phyloP scores from a whole-genome alignment of 2,113 vertebrate species.

The Suncus etruscus region DNA sequence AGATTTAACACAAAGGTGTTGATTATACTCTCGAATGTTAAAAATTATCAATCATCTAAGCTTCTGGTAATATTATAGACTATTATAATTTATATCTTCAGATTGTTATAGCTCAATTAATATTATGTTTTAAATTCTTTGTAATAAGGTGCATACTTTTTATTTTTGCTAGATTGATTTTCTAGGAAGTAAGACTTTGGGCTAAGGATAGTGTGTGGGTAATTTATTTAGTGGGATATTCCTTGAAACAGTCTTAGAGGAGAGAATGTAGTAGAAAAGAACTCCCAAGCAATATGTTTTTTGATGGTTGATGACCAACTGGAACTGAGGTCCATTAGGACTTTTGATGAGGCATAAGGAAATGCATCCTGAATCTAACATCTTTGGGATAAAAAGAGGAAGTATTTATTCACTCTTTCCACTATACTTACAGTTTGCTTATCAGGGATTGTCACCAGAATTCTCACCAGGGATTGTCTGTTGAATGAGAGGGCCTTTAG shows the following conservation, averaged over 20 bases:
- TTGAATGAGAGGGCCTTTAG: neutral
- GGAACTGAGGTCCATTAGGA: neutral
- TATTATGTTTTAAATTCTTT: neutral
- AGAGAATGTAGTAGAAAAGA: neutral
- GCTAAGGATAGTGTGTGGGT: neutral
- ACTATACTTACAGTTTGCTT: too few relatives aligned
- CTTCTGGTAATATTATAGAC: neutral
- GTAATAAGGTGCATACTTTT: neutral
- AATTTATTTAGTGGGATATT: neutral
- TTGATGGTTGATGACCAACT: neutral
- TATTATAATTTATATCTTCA: neutral
- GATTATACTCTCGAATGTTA: slow-evolving; percentile 35
- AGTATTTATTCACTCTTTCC: neutral
- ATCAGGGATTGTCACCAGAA: neutral
- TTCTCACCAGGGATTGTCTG: neutral
- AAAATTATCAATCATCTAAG: neutral
- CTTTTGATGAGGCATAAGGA: neutral
- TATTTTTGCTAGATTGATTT: neutral
- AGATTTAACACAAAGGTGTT: neutral
- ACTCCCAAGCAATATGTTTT: neutral
- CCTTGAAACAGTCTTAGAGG: neutral
- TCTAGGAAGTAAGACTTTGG: neutral
- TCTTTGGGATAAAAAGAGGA: neutral
- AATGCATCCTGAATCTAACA: neutral
- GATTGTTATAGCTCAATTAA: neutral